A percentile compares a stretch with the other conserved stretches of the same genome.
Evolutionary conservation across 2,113 vertebrate genomes (phyloP).

Genomic region (Megaleporinus macrocephalus): DNA sequence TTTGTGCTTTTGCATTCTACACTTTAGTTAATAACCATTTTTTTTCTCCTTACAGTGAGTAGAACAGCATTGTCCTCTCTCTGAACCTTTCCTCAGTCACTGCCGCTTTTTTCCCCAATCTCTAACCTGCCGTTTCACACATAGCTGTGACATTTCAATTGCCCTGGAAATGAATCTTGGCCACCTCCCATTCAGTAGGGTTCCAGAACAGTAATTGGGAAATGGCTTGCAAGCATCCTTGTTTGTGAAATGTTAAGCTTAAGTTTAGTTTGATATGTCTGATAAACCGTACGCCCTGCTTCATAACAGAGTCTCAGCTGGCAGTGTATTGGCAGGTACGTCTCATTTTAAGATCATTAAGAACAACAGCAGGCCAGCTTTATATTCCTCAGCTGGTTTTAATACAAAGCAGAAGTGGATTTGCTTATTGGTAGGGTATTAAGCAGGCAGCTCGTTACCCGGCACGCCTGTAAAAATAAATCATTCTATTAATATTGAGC

Average conservation of each 20-base stretch:
- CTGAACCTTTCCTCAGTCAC: neutral
- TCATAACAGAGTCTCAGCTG: neutral
- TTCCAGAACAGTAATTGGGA: neutral
- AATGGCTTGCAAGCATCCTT: neutral
- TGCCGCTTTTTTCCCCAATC: neutral
- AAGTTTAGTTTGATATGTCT: too few relatives aligned
- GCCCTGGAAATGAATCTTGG: slow-evolving; percentile 36
- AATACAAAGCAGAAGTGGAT: neutral
- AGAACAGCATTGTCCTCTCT: slow-evolving; percentile 1
- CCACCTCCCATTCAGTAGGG: neutral
- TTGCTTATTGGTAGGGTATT: neutral
- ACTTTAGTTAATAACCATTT: neutral
- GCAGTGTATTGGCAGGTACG: neutral
- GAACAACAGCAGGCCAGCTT: neutral
- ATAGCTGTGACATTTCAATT: slow-evolving; percentile 38
- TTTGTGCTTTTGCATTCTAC: neutral
- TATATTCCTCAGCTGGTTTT: neutral
- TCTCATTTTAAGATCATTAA: neutral
- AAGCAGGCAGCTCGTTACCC: neutral
- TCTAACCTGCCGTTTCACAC: neutral
- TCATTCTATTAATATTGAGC: slow-evolving; percentile 30
- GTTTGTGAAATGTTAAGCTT: neutral
- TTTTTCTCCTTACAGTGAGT: neutral
- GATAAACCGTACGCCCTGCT: too few relatives aligned
- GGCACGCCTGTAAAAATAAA: slow-evolving; percentile 15